Percentiles rank a stretch among this genome's conserved stretches.
Evolutionary conservation across 2,797 vertebrate genomes (phyloP).

Genomic region (Denticeps clupeoides): DNA sequence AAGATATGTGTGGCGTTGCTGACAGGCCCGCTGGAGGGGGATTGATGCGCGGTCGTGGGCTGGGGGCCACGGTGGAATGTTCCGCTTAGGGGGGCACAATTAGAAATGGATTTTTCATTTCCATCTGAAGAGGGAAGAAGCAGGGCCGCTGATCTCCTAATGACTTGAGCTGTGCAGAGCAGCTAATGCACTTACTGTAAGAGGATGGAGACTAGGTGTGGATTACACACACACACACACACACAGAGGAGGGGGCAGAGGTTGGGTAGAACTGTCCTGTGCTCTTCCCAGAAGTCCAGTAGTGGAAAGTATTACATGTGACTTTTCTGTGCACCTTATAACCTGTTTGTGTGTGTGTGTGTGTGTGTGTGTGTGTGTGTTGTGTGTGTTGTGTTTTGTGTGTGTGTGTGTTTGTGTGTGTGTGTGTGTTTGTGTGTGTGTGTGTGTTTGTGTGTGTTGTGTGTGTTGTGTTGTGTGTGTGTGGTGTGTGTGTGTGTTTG

Average conservation of each 20-base stretch:
- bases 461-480: not conserved
- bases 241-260: not conserved
- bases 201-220: conserved; percentile 29
- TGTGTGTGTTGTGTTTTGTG: no score
- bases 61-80: not conserved
- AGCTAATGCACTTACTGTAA: conserved; percentile 35
- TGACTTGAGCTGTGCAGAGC: conserved; percentile 7
- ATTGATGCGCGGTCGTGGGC: not conserved
- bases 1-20: conserved; percentile 2
- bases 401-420: no score
- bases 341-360: no score
- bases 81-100: conserved; percentile 3
- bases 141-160: conserved; percentile 3
- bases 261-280: not conserved
- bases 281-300: no score
- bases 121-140: not conserved
- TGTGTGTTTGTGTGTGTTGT: no score
- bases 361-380: no score
- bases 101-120: conserved; percentile 7
- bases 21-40: not conserved
- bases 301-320: no score
- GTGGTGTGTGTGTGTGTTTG: not conserved
- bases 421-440: no score
- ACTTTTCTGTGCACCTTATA: no score
- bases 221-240: no score